Evolutionary conservation across 1,140 invertebrate genomes (phyloP).

Genomic region (Zelostemma sp.): DNA sequence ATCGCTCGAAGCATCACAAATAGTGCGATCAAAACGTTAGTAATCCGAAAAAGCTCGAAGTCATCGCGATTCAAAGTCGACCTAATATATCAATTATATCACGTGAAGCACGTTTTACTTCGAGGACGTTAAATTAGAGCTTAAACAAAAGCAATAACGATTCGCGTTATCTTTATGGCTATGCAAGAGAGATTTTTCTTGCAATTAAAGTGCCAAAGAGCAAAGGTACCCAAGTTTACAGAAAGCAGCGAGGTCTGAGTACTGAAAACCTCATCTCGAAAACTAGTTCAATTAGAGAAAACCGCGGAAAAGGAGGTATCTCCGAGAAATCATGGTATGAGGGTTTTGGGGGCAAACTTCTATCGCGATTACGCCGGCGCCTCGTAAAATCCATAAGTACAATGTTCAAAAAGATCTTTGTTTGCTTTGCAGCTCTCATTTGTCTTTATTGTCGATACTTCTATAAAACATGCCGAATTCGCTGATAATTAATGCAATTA

Average conservation of each 20-base stretch:
- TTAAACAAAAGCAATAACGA: conserved; percentile 2
- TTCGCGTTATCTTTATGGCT: not conserved
- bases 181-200: not conserved
- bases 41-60: too few relatives aligned
- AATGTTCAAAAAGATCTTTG: too few relatives aligned
- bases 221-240: conserved; percentile 21
- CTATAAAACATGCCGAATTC: too few relatives aligned
- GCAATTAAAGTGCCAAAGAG: conserved; percentile 16
- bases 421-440: not conserved
- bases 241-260: conserved; percentile 14
- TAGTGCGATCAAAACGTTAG: too few relatives aligned
- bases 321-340: conserved; percentile 60
- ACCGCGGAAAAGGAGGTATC: conserved; percentile 63
- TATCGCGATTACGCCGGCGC: conserved; percentile 49
- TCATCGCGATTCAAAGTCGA: too few relatives aligned
- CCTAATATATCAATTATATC: too few relatives aligned
- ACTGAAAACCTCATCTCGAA: conserved; percentile 52
- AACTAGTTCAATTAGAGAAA: conserved; percentile 68
- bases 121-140: conserved; percentile 1
- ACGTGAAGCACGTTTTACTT: too few relatives aligned
- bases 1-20: too few relatives aligned
- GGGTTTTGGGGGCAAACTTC: conserved; percentile 64
- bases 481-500: too few relatives aligned
- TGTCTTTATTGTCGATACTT: conserved; percentile 14
- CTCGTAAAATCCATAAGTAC: conserved; percentile 40